Evolutionary conservation across 2,888 invertebrate genomes (phyloP), one percentile per base, ranked within the genome.

Genomic region (Prenolepis imparis): DNA sequence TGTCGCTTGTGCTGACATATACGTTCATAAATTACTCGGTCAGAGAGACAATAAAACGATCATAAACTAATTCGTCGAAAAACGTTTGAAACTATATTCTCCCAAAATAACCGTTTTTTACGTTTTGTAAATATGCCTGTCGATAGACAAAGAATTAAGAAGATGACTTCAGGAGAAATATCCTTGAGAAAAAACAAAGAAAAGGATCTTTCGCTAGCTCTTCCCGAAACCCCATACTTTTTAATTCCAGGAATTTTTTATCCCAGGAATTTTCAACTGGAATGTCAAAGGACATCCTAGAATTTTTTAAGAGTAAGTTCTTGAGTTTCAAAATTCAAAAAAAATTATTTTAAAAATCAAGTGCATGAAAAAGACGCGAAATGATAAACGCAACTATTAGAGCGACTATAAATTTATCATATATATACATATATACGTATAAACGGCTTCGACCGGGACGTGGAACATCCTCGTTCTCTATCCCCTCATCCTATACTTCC

Each of bases 391-490:
- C 44, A 24, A 70, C 36, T 70, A 15, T 32, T 36, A 61, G 18
- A n/a, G n/a, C 82, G 74, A 87, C 87, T 44, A 75, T 81, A 87
- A 90, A 90, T 28, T 36, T 36, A 41, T 41, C 28, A 41, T 41
- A 41, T 41, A 39, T 39, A 41, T 41, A 15, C 12, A 41, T 41
- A 12, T 41, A 41, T 11, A 18, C 6, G 48, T 5, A 0, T 18
- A 87, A 89, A 89, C 89, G 83, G 83, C 84, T 84, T 81, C 84
- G 83, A 83, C 84, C 78, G 32, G 84, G 70, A 82, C 70, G 28
- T 59, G 63, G 73, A 55, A 21, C 72, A 70, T 78, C 70, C 59
- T 80, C 41, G n/a, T 32, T 6, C 3, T n/a, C 52, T 28, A 52
- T 28, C 44, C 15, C 24, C 9, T 28, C 55, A 36, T 11, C 55